phyloP scores from a whole-genome alignment of 2,888 invertebrate species.

The Cataglyphis rosenhaueri region DNA sequence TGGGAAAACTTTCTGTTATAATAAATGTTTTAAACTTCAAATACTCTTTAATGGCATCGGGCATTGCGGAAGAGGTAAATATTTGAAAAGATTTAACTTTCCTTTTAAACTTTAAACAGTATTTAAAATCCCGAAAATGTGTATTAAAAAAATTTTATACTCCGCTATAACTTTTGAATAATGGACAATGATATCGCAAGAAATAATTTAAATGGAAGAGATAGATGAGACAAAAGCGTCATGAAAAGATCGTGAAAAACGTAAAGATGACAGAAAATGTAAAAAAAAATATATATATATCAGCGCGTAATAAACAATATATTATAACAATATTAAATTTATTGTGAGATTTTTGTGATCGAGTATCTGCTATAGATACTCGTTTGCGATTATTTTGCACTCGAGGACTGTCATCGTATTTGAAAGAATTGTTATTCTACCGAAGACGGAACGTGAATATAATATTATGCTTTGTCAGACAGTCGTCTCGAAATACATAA shows the following conservation, averaged over 20 bases:
- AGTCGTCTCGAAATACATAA: neutral
- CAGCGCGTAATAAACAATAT: neutral
- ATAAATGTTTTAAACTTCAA: neutral
- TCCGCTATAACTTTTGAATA: neutral
- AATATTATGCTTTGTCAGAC: neutral
- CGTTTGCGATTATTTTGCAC: neutral
- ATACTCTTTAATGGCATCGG: neutral
- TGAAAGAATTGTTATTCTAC: neutral
- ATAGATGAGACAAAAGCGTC: neutral
- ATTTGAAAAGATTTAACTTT: neutral
- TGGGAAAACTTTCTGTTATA: neutral
- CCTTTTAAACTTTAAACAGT: neutral
- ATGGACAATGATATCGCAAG: neutral
- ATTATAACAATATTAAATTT: neutral
- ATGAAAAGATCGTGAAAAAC: neutral
- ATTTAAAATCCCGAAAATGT: neutral
- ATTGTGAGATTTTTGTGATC: neutral
- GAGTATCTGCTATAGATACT: neutral
- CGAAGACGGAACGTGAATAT: neutral
- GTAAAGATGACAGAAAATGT: neutral
- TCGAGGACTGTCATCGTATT: neutral
- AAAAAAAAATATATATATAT: neutral
- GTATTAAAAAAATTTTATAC: neutral
- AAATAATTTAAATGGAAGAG: neutral
- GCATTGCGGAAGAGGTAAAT: neutral